Conservation (phyloP, 2,888 invertebrate genomes). For the Oxyteleia sp. region DNA sequence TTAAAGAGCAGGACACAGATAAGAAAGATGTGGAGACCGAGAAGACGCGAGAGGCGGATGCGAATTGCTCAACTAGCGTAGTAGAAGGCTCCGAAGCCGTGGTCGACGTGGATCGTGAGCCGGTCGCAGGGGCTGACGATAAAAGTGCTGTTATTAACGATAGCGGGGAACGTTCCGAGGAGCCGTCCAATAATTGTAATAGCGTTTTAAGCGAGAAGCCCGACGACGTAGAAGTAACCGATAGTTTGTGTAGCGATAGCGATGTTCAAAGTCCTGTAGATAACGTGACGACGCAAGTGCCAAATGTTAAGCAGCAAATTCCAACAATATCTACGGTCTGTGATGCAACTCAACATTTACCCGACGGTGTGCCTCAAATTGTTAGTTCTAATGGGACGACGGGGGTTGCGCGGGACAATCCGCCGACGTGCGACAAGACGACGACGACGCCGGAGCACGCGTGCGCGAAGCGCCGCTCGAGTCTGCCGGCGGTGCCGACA, state of each 20-base stretch:
- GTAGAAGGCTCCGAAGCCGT: constrained; percentile 78
- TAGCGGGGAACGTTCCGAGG: constrained; percentile 83
- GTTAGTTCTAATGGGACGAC: constrained; percentile 83
- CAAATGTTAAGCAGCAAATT: constrained; percentile 88
- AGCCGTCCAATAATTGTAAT: constrained; percentile 87
- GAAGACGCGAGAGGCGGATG: constrained; percentile 74
- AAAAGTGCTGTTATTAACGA: constrained; percentile 85
- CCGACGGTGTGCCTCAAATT: constrained; percentile 86
- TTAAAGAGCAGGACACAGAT: constrained; percentile 18
- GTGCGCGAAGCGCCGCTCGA: constrained; percentile 89
- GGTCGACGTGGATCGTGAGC: constrained; percentile 77
- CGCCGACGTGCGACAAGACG: constrained; percentile 79
- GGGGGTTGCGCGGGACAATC: constrained; percentile 82
- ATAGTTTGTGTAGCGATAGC: constrained; percentile 86
- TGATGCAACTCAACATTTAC: constrained; percentile 89
- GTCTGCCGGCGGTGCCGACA: constrained; percentile 88
- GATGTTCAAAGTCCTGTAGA: constrained; percentile 86
- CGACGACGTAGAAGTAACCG: constrained; percentile 82
- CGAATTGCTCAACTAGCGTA: constrained; percentile 86
- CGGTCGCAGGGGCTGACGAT: constrained; percentile 77
- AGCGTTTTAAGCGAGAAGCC: constrained; percentile 85
- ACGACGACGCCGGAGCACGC: constrained; percentile 81
- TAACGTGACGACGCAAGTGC: constrained; percentile 85
- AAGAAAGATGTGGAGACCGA: constrained; percentile 57
- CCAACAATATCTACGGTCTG: constrained; percentile 92